Evolutionary conservation across 2,888 invertebrate species (phyloP).

Genomic region (Campopleginae sp.): DNA sequence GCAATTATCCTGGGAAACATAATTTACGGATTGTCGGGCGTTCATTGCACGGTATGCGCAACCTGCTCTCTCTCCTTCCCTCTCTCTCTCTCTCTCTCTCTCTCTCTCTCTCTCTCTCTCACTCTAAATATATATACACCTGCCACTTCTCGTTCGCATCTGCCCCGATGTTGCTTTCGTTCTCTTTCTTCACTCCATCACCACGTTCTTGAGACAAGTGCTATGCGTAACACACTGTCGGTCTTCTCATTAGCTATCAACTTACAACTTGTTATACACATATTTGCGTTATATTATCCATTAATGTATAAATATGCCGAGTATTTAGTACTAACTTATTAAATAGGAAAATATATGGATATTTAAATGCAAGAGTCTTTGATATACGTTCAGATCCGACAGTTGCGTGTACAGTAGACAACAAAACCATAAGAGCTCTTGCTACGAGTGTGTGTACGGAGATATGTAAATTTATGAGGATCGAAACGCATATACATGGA

Average conservation of each 20-base stretch:
- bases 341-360: slow-evolving; percentile 6
- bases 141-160: slow-evolving; percentile 25
- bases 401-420: slow-evolving; percentile 5
- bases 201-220: slow-evolving; percentile 53
- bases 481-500: slow-evolving; percentile 13
- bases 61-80: slow-evolving; percentile 28
- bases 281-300: slow-evolving; percentile 13
- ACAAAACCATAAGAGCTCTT: not conserved
- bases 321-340: slow-evolving; percentile 7
- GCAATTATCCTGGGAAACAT: slow-evolving; percentile 79
- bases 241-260: slow-evolving; percentile 57
- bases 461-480: slow-evolving; percentile 12
- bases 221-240: slow-evolving; percentile 39
- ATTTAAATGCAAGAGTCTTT: slow-evolving; percentile 13
- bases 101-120: slow-evolving; percentile 14
- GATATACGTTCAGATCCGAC: not conserved
- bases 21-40: slow-evolving; percentile 73
- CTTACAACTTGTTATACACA: slow-evolving; percentile 42
- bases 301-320: slow-evolving; percentile 11
- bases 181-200: slow-evolving; percentile 56
- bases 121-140: slow-evolving; percentile 25
- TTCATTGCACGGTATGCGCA: slow-evolving; percentile 48
- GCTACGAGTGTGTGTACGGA: not conserved
- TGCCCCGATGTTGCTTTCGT: slow-evolving; percentile 32
- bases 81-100: slow-evolving; percentile 5